Evolutionary conservation across 53 echinoderm and acorn worm species (phyloP), one percentile per base, ranked within the genome.

Genomic region (Echinometra lucunter): DNA sequence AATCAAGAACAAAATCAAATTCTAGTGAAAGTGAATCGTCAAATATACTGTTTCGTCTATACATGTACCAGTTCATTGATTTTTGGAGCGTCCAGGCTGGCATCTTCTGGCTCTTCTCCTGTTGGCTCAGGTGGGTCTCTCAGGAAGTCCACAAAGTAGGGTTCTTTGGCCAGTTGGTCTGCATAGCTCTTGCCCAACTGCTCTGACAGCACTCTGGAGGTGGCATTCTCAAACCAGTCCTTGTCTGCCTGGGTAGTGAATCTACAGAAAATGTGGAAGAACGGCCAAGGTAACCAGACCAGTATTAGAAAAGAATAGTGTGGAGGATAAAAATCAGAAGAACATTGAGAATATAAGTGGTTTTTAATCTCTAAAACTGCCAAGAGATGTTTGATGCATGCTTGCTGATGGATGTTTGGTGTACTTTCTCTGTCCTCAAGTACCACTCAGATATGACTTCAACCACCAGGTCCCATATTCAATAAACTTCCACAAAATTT

Each of bases 101-200:
- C 99, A 95, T 99, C 99, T 49, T 98, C 98, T 53, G 98, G 93
- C 81, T 99, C 99, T 45, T 99, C 99, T 88, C 99, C 99, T 7
- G 99, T 99, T 3, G 99, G 99, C 92, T 99, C 98, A 19, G 99
- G 98, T 45, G 99, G 95, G 57, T 99, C 99, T 85, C 98, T 94
- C 10, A 99, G 94, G 96, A 99, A 99, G 94, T 99, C 99, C 47
- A 99, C 99, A 94, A 99, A 99, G 97, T 99, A 99, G 30, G 99
- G 99, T 88, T 99, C 99, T 19, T 93, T 74, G 37, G 96, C 95
- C 92, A 98, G 94, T 32, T 88, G 91, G 82, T 66, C 88, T 23
- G 94, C 94, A 55, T 92, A 58, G 35, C 66, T 90, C 40, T 96
- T 95, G 25, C 95, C 98, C 30, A 98, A 83, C 49, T 96, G 90